phyloP scores from a whole-genome alignment of 53 echinoderm and acorn worm genomes.

The Crossaster papposus region DNA sequence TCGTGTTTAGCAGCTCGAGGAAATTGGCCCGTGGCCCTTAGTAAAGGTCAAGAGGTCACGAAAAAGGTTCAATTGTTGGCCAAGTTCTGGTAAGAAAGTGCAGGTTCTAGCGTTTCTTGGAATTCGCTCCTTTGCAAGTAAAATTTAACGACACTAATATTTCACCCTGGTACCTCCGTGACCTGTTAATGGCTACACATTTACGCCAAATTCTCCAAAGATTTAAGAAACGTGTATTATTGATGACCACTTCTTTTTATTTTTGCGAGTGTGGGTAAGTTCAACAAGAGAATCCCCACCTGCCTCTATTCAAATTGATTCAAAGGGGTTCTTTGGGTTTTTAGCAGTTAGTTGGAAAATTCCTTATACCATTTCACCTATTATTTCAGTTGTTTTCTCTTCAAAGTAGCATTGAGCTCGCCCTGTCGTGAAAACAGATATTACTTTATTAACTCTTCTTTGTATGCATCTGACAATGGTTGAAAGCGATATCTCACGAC shows the following conservation, averaged over 20 bases:
- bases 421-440: neutral
- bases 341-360: neutral
- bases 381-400: slow-evolving; percentile 8
- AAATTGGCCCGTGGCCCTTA: too few species aligned
- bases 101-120: neutral
- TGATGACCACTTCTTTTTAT: neutral
- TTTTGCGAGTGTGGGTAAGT: neutral
- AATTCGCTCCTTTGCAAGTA: neutral
- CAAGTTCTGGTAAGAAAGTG: neutral
- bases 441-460: neutral
- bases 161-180: neutral
- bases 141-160: neutral
- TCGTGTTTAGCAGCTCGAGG: too few species aligned
- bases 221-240: neutral
- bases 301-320: neutral
- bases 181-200: neutral
- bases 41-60: neutral
- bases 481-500: neutral
- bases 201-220: neutral
- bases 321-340: neutral
- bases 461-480: neutral
- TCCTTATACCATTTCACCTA: neutral
- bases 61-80: neutral
- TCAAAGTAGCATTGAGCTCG: neutral
- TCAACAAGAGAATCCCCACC: neutral